These are phyloP conservation scores for Oasisia sp. DNA, from an alignment of 2,888 invertebrate genomes.

Conservation along the genomic window DNA sequence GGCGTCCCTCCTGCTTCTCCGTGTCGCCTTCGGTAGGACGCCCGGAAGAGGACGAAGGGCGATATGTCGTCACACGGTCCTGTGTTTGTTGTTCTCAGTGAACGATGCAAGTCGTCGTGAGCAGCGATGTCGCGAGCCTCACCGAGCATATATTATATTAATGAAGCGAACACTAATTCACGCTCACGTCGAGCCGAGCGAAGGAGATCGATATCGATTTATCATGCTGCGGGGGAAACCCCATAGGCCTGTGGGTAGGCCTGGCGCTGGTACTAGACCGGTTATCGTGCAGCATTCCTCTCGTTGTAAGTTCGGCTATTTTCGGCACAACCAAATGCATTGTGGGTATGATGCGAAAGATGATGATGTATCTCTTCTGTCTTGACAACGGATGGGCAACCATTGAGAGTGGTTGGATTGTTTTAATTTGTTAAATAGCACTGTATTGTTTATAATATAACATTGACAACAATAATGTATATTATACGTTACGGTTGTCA, in stretches of 20 bases:
- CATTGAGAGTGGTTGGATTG: too few relatives aligned
- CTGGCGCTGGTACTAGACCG: background rate
- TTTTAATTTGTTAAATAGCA: too few relatives aligned
- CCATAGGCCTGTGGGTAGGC: background rate
- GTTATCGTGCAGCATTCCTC: background rate
- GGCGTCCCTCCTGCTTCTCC: background rate
- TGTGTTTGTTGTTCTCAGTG: background rate
- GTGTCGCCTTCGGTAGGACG: background rate
- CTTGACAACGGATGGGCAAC: too few relatives aligned
- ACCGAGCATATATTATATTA: constrained; percentile 13
- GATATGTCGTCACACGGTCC: background rate
- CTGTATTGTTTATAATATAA: too few relatives aligned
- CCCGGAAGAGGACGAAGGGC: background rate
- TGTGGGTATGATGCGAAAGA: background rate
- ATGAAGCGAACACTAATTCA: background rate
- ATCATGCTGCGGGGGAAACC: background rate
- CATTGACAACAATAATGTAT: too few relatives aligned
- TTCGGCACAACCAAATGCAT: background rate
- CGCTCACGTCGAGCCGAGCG: background rate
- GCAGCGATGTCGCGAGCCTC: background rate
- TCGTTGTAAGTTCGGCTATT: background rate
- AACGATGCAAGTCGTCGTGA: background rate
- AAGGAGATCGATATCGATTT: background rate
- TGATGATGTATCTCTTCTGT: too few relatives aligned
- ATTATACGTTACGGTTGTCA: too few relatives aligned